Evolutionary conservation across 2,113 vertebrate species (phyloP).

Genomic region (Lagopus leucura): DNA sequence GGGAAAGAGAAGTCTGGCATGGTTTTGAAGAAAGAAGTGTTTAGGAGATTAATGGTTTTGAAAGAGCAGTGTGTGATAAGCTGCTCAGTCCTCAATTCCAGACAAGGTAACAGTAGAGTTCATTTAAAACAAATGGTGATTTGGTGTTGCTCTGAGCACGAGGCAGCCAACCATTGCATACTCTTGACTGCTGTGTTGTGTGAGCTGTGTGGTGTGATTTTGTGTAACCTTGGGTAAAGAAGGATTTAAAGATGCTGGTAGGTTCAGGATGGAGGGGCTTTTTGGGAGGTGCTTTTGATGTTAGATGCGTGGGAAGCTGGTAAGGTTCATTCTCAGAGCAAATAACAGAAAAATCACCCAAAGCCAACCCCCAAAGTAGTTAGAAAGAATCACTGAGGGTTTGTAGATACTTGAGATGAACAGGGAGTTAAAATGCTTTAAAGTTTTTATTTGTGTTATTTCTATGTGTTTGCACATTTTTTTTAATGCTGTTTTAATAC

Average conservation of each 20-base stretch:
- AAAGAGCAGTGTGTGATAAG: slow-evolving; percentile 87
- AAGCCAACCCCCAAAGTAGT: background rate
- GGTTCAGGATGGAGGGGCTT: background rate
- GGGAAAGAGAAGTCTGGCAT: slow-evolving; percentile 60
- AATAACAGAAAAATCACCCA: background rate
- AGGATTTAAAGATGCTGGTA: background rate
- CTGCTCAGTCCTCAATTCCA: slow-evolving; percentile 87
- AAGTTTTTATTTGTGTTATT: background rate
- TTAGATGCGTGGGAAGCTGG: background rate
- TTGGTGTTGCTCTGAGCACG: background rate
- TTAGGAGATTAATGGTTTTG: slow-evolving; percentile 81
- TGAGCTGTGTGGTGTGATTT: background rate
- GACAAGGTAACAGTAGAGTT: slow-evolving; percentile 76
- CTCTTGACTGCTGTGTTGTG: background rate
- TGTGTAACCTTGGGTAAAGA: background rate
- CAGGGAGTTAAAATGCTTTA: background rate
- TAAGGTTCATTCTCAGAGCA: background rate
- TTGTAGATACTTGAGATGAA: background rate
- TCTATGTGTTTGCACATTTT: background rate
- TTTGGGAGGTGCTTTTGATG: background rate
- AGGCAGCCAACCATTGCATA: background rate
- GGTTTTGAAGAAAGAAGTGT: slow-evolving; percentile 67
- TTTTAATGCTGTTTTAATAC: background rate
- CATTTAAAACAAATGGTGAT: background rate
- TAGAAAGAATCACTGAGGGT: background rate